A percentile compares a stretch with the other conserved stretches of the same genome.
Evolutionary conservation across 2,888 invertebrate species (phyloP).

Genomic region (Andrena chrysosceles): DNA sequence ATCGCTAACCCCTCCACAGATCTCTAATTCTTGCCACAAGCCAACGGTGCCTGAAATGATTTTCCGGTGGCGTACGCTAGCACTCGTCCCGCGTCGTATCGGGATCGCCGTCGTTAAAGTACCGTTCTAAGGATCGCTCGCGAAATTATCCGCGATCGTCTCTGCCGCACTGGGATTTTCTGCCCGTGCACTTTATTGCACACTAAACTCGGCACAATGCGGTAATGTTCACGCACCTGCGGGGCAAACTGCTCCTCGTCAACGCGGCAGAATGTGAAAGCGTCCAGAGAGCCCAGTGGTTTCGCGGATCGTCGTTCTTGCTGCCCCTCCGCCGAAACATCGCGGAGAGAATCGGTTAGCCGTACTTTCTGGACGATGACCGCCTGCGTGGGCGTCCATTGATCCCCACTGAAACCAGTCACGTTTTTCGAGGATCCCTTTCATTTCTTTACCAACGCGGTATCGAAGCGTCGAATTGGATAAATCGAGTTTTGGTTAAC

Average conservation of each 20-base stretch:
- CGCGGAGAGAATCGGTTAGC: conserved; percentile 15
- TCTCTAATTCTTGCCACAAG: neutral
- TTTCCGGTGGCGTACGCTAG: neutral
- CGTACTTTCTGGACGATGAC: conserved; percentile 10
- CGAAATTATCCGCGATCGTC: conserved; percentile 10
- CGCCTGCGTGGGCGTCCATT: neutral
- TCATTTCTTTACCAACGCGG: neutral
- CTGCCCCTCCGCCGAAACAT: conserved; percentile 29
- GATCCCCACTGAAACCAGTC: neutral
- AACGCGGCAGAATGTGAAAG: conserved; percentile 53
- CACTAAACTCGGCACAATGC: conserved; percentile 27
- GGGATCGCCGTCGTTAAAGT: conserved; percentile 29
- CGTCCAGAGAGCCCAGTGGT: conserved; percentile 48
- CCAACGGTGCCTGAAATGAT: neutral
- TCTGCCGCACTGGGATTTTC: conserved; percentile 12
- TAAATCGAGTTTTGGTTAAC: conserved; percentile 22
- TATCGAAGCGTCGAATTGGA: neutral
- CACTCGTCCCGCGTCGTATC: neutral
- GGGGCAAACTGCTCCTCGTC: conserved; percentile 47
- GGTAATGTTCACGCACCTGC: conserved; percentile 54
- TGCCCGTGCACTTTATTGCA: conserved; percentile 19
- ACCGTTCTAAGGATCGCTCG: conserved; percentile 20
- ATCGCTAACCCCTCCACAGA: neutral
- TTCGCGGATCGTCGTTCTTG: conserved; percentile 51
- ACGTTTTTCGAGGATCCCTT: neutral